A percentile compares a stretch with the other conserved stretches of the same genome.
Conservation (phyloP, 2,888 invertebrate species). For the Melipona bicolor region DNA sequence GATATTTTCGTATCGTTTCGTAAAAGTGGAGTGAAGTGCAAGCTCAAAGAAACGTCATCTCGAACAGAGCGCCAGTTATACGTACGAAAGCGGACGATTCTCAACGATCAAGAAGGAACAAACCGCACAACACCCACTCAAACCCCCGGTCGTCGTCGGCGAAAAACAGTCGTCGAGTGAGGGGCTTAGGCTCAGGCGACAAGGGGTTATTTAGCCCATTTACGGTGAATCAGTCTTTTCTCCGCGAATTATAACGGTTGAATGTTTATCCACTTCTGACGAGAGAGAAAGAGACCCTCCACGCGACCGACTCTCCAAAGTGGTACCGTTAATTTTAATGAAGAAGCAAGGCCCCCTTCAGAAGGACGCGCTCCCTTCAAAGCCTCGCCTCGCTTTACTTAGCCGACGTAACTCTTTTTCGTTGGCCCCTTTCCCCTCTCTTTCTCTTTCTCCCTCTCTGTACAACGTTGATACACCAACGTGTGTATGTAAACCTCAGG, state of each 20-base stretch:
- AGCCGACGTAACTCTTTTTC: conserved; percentile 69
- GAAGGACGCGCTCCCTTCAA: conserved; percentile 59
- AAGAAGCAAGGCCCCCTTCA: conserved; percentile 62
- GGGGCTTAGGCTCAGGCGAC: conserved; percentile 1
- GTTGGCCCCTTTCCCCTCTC: conserved; percentile 14
- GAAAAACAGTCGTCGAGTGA: conserved; percentile 20
- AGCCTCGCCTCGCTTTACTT: conserved; percentile 64
- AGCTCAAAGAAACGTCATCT: too few species aligned
- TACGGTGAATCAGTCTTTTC: conserved; percentile 51
- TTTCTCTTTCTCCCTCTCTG: neutral
- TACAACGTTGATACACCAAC: conserved; percentile 13
- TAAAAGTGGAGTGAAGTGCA: too few species aligned
- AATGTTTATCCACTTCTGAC: conserved; percentile 65
- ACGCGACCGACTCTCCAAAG: conserved; percentile 49
- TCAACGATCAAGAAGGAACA: neutral
- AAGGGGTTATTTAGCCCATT: conserved; percentile 44
- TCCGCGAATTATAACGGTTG: conserved; percentile 52
- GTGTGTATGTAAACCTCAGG: conserved; percentile 46
- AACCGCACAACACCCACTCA: too few species aligned
- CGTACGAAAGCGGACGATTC: neutral
- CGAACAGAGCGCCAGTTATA: conserved; percentile 32
- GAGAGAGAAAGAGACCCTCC: conserved; percentile 46
- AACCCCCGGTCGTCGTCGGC: too few species aligned
- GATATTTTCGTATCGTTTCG: too few species aligned
- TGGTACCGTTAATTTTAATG: conserved; percentile 65